Base-by-base conservation (phyloP, 2,797 vertebrate genomes). In the Fistularia tabacaria region DNA sequence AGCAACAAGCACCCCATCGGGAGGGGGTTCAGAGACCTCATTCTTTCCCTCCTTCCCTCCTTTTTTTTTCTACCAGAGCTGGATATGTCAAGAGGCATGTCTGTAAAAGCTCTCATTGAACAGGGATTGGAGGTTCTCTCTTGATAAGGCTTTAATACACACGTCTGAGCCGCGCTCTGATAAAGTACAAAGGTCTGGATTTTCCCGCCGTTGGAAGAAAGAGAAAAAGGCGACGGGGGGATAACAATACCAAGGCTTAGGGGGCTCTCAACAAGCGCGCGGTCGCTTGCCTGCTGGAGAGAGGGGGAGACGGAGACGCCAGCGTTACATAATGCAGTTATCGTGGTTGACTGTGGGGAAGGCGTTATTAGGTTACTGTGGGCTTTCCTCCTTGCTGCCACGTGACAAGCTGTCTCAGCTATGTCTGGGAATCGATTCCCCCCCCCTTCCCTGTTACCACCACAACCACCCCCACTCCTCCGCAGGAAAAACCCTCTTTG, bases 91-190 rank as follows among this genome's bases (percentile, higher is more conserved):
- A 74, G 81, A 79, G 79, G 71, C 59, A 10, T 52, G 68, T 77
- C 47, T 78, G 36, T 73, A 79, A 82, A 80, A 49, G 69, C 71
- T 75, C 67, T 65, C 64, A 66, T 45, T 71, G 78, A 81, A 77
- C 74, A 47, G 69, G 78, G 84, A 84, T 79, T 77, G 76, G 56
- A 77, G 76, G 70, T 72, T 69, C 69, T 78, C n/a, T 37, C 46
- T 69, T 69, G 85, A 84, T 87, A 83, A 86, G 64, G 67, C 59
- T 72, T 72, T 78, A 79, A 84, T 67, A 59, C 76, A 60, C 57
- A 61, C 44, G 63, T 68, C 66, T 66, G 59, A 60, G 64, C 54
- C 73, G 73, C 54, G 68, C 55, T 54, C 59, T 44, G 76, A 85
- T 85, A 71, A 77, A 73, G 65, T 49, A 82, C 81, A 82, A 81